phyloP scores from a whole-genome alignment of 2,888 invertebrate species.

The Leptogaster cylindrica region DNA sequence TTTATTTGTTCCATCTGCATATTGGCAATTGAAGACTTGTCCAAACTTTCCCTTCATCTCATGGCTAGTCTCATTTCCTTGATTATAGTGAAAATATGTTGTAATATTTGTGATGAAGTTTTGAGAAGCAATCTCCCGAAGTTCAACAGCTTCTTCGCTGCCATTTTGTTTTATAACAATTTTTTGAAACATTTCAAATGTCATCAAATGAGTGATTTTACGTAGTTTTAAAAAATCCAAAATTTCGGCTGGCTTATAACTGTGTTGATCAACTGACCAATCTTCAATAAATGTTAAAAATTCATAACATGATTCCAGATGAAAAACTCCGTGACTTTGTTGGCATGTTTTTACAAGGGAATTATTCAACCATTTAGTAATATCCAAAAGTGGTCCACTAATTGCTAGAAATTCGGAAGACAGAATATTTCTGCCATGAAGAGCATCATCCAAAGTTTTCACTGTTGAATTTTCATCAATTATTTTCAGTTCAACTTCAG shows the following conservation, averaged over 20 bases:
- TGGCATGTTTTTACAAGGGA: constrained; percentile 57
- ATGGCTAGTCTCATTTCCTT: constrained; percentile 56
- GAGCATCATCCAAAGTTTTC: constrained; percentile 53
- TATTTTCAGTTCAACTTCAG: constrained; percentile 56
- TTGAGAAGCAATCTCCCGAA: constrained; percentile 59
- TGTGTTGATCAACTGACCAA: constrained; percentile 53
- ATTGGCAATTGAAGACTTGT: constrained; percentile 60
- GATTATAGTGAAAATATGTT: constrained; percentile 60
- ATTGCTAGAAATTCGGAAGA: constrained; percentile 57
- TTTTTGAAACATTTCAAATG: constrained; percentile 61
- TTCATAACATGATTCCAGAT: constrained; percentile 56
- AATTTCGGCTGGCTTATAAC: constrained; percentile 52
- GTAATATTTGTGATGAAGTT: constrained; percentile 60
- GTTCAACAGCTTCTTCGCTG: constrained; percentile 52
- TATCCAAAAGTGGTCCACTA: constrained; percentile 56
- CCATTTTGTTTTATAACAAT: constrained; percentile 46
- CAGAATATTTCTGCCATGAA: constrained; percentile 56
- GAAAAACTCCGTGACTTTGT: constrained; percentile 53
- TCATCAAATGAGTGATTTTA: constrained; percentile 56
- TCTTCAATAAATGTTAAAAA: constrained; percentile 58
- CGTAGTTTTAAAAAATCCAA: constrained; percentile 56
- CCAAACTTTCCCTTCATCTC: constrained; percentile 60
- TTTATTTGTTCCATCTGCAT: constrained; percentile 55
- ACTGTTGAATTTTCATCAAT: constrained; percentile 55
- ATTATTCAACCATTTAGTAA: constrained; percentile 57